These are phyloP conservation scores for Alethe castanea DNA, from an alignment of 2,113 vertebrate genomes.

Conservation along the genomic window DNA sequence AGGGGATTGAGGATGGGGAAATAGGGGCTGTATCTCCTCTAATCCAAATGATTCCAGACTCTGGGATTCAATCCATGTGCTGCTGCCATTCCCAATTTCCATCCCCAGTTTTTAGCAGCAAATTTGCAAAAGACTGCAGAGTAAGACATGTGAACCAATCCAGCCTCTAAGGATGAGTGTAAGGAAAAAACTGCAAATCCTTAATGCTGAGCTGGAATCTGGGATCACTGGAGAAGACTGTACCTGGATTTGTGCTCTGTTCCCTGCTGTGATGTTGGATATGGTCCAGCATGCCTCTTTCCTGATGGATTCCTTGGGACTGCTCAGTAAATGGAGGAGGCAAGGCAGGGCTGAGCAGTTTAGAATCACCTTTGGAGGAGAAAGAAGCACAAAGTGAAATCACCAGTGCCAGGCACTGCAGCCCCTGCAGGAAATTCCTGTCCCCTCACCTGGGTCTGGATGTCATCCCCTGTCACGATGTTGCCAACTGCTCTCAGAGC, in stretches of 20 bases:
- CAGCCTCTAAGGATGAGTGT: neutral
- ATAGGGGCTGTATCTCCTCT: neutral
- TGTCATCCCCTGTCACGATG: conserved; percentile 96
- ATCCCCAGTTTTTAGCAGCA: neutral
- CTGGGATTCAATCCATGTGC: neutral
- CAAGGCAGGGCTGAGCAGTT: conserved; percentile 98
- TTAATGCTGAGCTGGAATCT: neutral
- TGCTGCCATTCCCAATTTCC: neutral
- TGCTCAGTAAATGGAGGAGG: conserved; percentile 94
- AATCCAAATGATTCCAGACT: neutral
- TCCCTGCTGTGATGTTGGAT: conserved; percentile 97
- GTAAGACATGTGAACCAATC: neutral
- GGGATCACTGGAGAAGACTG: neutral
- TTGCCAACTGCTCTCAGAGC: conserved; percentile 96
- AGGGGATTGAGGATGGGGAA: neutral
- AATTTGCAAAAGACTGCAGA: neutral
- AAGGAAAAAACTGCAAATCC: neutral
- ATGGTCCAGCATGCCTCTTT: conserved; percentile 99
- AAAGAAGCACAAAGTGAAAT: neutral
- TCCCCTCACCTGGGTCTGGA: conserved; percentile 91
- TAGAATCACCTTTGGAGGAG: conserved; percentile 86
- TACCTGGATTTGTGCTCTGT: conserved; percentile 97
- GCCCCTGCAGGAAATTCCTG: neutral
- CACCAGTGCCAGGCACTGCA: neutral
- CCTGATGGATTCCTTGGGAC: conserved; percentile 95